Conservation (phyloP, 2,888 invertebrate species). For the Brachypalpus laphriformis region DNA sequence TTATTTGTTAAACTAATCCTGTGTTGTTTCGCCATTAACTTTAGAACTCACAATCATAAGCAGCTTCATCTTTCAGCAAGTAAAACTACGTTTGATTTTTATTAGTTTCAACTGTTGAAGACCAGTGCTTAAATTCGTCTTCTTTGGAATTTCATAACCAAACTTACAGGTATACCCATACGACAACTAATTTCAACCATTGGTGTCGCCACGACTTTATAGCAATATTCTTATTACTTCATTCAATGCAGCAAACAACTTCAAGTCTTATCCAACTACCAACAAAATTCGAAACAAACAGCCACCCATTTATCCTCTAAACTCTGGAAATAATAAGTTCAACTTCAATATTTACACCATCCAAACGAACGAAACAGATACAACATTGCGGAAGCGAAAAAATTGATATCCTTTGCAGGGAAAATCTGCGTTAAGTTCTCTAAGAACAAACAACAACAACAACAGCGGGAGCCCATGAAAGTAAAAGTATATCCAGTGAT, state of each 20-base stretch:
- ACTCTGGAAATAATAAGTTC: constrained; percentile 34
- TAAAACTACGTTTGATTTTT: too few species aligned
- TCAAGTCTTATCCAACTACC: background rate
- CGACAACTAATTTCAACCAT: too few species aligned
- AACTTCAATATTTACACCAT: constrained; percentile 45
- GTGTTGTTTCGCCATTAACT: too few species aligned
- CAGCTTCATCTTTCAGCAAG: too few species aligned
- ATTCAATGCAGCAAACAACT: background rate
- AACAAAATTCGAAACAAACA: background rate
- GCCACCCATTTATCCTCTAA: background rate
- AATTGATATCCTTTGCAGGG: constrained; percentile 22
- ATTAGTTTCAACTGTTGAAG: too few species aligned
- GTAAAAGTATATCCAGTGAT: constrained; percentile 29
- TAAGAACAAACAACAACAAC: constrained; percentile 21
- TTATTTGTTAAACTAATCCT: too few species aligned
- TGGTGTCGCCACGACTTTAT: too few species aligned
- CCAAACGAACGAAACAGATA: constrained; percentile 16
- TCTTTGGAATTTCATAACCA: too few species aligned
- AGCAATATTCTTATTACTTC: too few species aligned
- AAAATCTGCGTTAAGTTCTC: constrained; percentile 22
- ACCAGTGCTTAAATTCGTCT: too few species aligned
- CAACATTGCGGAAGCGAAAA: constrained; percentile 23
- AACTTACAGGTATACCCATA: too few species aligned
- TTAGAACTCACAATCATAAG: too few species aligned
- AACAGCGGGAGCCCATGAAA: constrained; percentile 16